Percentiles rank a stretch among this genome's conserved stretches.
Evolutionary conservation across 2,797 vertebrate species (phyloP).

Genomic region (Lerista edwardsae): DNA sequence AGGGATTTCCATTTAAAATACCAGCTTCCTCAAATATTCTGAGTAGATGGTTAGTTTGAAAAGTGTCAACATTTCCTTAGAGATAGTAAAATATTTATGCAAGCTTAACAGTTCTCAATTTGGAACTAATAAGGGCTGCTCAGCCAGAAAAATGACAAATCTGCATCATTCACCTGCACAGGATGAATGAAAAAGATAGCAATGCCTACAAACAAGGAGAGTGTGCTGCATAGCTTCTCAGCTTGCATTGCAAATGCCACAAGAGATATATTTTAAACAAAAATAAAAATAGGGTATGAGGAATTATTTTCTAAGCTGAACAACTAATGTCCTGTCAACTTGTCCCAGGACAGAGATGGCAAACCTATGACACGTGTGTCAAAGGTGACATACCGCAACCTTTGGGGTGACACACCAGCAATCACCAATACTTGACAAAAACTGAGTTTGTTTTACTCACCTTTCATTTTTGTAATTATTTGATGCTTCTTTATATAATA

Average conservation of each 20-base stretch:
- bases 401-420: too few relatives aligned
- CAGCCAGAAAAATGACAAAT: conserved; percentile 72
- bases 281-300: conserved; percentile 1
- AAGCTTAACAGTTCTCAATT: conserved; percentile 70
- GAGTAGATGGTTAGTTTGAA: conserved; percentile 57
- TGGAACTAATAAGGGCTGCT: conserved; percentile 71
- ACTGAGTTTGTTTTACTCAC: too few relatives aligned
- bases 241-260: conserved; percentile 28
- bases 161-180: conserved; percentile 65
- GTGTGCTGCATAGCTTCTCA: neutral
- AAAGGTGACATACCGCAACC: too few relatives aligned
- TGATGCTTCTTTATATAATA: too few relatives aligned
- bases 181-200: conserved; percentile 52
- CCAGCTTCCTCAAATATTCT: conserved; percentile 52
- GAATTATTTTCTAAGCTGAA: conserved; percentile 36
- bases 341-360: too few relatives aligned
- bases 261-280: neutral
- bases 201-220: conserved; percentile 42
- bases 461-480: too few relatives aligned
- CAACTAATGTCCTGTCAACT: conserved; percentile 32
- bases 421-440: too few relatives aligned
- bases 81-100: conserved; percentile 71
- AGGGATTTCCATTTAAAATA: conserved; percentile 13
- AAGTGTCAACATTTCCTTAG: conserved; percentile 66
- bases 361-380: too few relatives aligned